Evolutionary conservation across 2,797 vertebrate species (phyloP).

Genomic region (Odontamblyopus lacepedii): DNA sequence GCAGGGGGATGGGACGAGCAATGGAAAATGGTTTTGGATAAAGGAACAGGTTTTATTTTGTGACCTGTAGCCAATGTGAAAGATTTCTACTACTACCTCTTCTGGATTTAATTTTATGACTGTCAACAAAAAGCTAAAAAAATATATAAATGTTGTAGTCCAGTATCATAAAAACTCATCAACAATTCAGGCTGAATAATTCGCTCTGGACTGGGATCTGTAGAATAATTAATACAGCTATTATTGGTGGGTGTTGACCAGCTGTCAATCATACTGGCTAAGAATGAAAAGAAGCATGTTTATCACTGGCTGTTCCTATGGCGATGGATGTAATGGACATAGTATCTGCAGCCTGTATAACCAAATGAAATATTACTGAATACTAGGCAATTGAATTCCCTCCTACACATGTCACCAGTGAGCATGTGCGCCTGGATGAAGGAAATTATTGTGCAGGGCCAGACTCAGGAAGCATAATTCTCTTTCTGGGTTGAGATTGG

Average conservation of each 20-base stretch:
- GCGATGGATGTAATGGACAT: conserved; percentile 55
- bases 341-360: too few species aligned
- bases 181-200: conserved; percentile 65
- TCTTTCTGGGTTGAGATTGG: conserved; percentile 34
- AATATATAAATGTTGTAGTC: background rate
- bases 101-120: conserved; percentile 26
- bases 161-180: conserved; percentile 44
- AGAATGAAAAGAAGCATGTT: conserved; percentile 65
- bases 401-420: conserved; percentile 27
- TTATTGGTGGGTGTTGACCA: conserved; percentile 72
- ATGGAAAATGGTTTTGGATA: conserved; percentile 25
- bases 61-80: conserved; percentile 2
- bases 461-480: conserved; percentile 42
- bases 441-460: conserved; percentile 41
- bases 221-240: conserved; percentile 72
- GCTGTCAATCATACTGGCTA: conserved; percentile 66
- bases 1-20: conserved; percentile 50
- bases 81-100: conserved; percentile 5
- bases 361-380: background rate
- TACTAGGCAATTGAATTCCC: conserved; percentile 8
- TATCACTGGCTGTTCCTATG: conserved; percentile 65
- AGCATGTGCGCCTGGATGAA: conserved; percentile 25
- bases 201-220: conserved; percentile 56
- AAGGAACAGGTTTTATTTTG: conserved; percentile 39
- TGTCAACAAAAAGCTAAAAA: conserved; percentile 4